Conservation (phyloP, 2,888 invertebrate genomes). For the Coelopa pilipes region DNA sequence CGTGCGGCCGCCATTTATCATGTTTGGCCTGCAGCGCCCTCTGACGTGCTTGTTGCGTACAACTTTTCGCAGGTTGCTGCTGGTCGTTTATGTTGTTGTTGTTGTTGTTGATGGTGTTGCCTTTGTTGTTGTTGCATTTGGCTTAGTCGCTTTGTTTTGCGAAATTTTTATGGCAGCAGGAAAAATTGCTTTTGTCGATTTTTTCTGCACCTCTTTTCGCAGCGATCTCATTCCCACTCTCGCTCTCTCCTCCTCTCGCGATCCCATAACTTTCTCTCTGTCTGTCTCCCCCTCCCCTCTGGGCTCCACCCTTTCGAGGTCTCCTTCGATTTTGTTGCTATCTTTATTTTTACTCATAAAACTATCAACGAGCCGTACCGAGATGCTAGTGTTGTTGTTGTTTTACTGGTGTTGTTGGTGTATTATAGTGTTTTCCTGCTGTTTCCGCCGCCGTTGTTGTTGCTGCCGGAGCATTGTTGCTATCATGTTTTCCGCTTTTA, state of each 20-base stretch:
- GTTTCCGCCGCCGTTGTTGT: not conserved
- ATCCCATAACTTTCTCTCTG: not conserved
- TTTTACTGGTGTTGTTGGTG: not conserved
- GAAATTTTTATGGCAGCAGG: not conserved
- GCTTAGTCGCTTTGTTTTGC: not conserved
- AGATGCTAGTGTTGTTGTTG: slow-evolving; percentile 16
- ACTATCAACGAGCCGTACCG: slow-evolving; percentile 23
- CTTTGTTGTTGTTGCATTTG: not conserved
- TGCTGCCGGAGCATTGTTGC: not conserved
- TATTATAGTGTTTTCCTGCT: slow-evolving; percentile 5
- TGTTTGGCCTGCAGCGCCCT: slow-evolving; percentile 4
- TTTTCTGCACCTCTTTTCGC: not conserved
- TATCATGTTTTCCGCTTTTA: slow-evolving; percentile 29
- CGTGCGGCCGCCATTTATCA: not conserved
- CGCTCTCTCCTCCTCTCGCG: not conserved
- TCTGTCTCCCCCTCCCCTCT: not conserved
- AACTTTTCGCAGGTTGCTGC: not conserved
- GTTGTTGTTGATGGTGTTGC: too few relatives aligned
- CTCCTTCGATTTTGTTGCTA: slow-evolving; percentile 5
- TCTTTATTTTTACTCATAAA: slow-evolving; percentile 28
- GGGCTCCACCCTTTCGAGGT: not conserved
- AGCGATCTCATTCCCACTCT: not conserved
- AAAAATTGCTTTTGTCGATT: not conserved
- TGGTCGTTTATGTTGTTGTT: not conserved
- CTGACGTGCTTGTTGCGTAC: not conserved